Base-by-base conservation (phyloP, 2,797 vertebrate species). In the Hyperoplus immaculatus region DNA sequence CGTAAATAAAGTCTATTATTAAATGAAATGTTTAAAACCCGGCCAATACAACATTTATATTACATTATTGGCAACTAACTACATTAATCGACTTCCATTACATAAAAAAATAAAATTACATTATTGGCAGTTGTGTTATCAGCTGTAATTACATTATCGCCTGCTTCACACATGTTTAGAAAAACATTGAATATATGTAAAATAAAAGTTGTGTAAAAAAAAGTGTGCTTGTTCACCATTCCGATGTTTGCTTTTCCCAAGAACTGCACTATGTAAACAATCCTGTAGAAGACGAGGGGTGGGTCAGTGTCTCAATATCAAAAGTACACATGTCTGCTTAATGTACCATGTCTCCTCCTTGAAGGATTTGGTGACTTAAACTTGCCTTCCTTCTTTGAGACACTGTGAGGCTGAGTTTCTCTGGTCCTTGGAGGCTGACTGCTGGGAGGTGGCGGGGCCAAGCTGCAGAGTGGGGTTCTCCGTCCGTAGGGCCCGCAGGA, bases 311-410 rank as follows among this genome's bases (percentile, higher is more conserved):
- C 21, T 50, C 0, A 15, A 46, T 62, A 21, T 41, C 4, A 56
- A 16, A 1, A 3, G 2, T 1, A 12, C 29, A 47, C 36, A 39
- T 2, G 5, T 10, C n/a, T 4, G 13, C 11, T 2, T 4, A 51
- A 50, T 49, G 3, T 29, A 29, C 29, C 29, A 29, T 29, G 29
- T 3, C 3, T 3, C 3, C n/a, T 13, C 56, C 6, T 0, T 14
- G 2, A 1, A 38, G 38, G 3, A 13, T 61, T 16, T 9, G 15
- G 12, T 38, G 0, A 10, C 36, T 42, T 29, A 29, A 43, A 84
- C 93, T 88, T 84, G 82, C 95, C 96, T 95, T 87, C 92, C 95
- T 4, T 96, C 96, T 80, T 91, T 94, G 75, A 96, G 88, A 64
- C 89, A 92, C 72, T 65, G 82, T 0, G 88, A 92, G 0, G 93